Evolutionary conservation across 2,888 invertebrate genomes (phyloP).

Genomic region (Drosophila barbarae): DNA sequence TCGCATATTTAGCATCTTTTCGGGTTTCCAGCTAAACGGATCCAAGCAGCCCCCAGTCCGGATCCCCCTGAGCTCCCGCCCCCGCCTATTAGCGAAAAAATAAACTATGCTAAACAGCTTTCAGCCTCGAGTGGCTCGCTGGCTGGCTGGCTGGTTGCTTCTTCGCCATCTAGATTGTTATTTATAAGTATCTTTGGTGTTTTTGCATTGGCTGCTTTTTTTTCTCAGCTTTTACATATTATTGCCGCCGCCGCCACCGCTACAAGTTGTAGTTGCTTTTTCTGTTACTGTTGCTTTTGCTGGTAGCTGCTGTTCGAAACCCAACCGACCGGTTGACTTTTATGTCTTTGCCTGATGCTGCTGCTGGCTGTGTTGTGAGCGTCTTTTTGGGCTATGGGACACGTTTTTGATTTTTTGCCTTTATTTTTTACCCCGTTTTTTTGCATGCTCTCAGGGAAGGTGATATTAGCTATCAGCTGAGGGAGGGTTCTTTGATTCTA

Average conservation of each 20-base stretch:
- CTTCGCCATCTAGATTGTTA: slow-evolving; percentile 35
- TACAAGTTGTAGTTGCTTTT: slow-evolving; percentile 14
- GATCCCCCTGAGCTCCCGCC: slow-evolving; percentile 8
- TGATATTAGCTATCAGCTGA: background rate
- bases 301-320: slow-evolving; percentile 47
- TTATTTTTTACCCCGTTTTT: slow-evolving; percentile 44
- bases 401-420: slow-evolving; percentile 43
- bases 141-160: slow-evolving; percentile 9
- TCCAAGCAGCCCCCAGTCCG: slow-evolving; percentile 14
- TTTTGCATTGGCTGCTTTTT: slow-evolving; percentile 17
- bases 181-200: slow-evolving; percentile 34
- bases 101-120: slow-evolving; percentile 59
- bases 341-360: slow-evolving; percentile 61
- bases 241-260: slow-evolving; percentile 14
- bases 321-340: slow-evolving; percentile 70
- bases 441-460: slow-evolving; percentile 2
- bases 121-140: slow-evolving; percentile 10
- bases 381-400: slow-evolving; percentile 45
- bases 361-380: slow-evolving; percentile 34
- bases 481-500: background rate
- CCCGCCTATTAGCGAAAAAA: slow-evolving; percentile 38
- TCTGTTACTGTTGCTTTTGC: slow-evolving; percentile 20
- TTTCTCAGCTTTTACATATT: slow-evolving; percentile 34
- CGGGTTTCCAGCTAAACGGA: slow-evolving; percentile 34
- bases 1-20: slow-evolving; percentile 43